A percentile compares a stretch with the other conserved stretches of the same genome.
phyloP scores from a whole-genome alignment of 2,888 invertebrate species.

The Apoda limacodes region DNA sequence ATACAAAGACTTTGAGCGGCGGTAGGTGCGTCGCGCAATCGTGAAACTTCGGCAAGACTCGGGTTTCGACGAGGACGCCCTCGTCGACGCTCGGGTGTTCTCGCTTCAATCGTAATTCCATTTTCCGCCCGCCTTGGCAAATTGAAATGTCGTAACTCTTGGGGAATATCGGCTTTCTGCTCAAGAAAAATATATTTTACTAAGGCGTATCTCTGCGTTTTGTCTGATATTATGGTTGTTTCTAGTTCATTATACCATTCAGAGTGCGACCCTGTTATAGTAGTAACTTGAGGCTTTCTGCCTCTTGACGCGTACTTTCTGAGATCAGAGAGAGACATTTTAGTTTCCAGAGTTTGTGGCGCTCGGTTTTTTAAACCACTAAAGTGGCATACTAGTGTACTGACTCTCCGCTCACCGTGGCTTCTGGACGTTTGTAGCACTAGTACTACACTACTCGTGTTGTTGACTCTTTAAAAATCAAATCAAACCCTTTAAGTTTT shows the following conservation, averaged over 20 bases:
- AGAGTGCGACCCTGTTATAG: conserved; percentile 39
- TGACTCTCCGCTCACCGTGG: no score
- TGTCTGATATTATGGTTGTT: conserved; percentile 63
- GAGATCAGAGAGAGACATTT: no score
- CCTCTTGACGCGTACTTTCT: no score
- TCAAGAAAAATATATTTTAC: conserved; percentile 67
- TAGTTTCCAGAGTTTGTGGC: no score
- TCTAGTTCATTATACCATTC: conserved; percentile 57
- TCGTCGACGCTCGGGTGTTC: conserved; percentile 47
- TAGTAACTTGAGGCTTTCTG: conserved; percentile 49
- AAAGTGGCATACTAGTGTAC: no score
- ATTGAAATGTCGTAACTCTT: conserved; percentile 72
- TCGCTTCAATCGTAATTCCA: conserved; percentile 70
- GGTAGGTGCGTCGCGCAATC: conserved; percentile 32
- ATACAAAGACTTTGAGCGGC: conserved; percentile 60
- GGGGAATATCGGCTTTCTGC: conserved; percentile 70
- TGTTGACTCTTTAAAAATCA: no score
- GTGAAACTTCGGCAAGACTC: conserved; percentile 38
- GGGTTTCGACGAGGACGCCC: conserved; percentile 31
- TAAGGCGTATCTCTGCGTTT: conserved; percentile 64
- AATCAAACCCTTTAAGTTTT: no score
- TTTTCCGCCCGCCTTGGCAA: conserved; percentile 72
- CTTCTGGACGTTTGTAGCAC: no score
- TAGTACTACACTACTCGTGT: no score
- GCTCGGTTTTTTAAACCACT: no score